Conservation (phyloP, 1,140 invertebrate species). For the Coelopa frigida region DNA sequence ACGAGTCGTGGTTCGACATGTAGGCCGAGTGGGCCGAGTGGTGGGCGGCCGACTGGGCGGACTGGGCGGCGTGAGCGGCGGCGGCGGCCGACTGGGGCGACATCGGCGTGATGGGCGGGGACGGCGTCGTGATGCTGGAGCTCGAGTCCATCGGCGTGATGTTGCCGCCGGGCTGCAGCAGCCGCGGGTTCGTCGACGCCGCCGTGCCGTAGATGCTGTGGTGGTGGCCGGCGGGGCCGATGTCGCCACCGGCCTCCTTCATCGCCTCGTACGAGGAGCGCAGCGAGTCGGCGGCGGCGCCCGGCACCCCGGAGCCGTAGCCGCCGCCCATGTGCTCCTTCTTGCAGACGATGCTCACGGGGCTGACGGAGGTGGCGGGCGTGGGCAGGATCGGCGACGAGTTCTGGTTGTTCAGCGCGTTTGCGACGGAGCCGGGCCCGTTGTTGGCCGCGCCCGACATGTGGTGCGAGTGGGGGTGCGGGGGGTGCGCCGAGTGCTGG, state of each 20-base stretch:
- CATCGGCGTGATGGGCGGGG: constrained; percentile 53
- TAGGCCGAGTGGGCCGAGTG: constrained; percentile 32
- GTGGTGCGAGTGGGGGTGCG: constrained; percentile 17
- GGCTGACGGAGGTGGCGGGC: constrained; percentile 55
- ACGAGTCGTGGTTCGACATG: constrained; percentile 43
- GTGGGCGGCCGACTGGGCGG: constrained; percentile 27
- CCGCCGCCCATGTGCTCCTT: constrained; percentile 46
- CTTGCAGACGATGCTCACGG: constrained; percentile 56
- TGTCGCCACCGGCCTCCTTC: constrained; percentile 39
- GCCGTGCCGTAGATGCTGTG: constrained; percentile 33
- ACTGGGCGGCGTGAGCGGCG: constrained; percentile 35
- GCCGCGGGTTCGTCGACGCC: constrained; percentile 38
- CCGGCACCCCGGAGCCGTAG: constrained; percentile 8
- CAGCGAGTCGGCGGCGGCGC: constrained; percentile 19
- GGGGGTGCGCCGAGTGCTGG: constrained; percentile 11
- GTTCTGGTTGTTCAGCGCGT: constrained; percentile 39
- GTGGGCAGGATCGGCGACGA: constrained; percentile 53
- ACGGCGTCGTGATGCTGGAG: constrained; percentile 57
- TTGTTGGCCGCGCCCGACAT: constrained; percentile 29
- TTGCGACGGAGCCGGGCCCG: constrained; percentile 22
- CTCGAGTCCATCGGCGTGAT: constrained; percentile 57
- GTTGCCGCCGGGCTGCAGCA: constrained; percentile 48
- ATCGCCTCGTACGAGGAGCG: constrained; percentile 36
- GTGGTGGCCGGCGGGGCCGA: constrained; percentile 26
- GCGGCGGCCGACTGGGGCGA: constrained; percentile 48